Evolutionary conservation across 2,113 vertebrate genomes (phyloP).

Genomic region (Caloenas nicobarica): DNA sequence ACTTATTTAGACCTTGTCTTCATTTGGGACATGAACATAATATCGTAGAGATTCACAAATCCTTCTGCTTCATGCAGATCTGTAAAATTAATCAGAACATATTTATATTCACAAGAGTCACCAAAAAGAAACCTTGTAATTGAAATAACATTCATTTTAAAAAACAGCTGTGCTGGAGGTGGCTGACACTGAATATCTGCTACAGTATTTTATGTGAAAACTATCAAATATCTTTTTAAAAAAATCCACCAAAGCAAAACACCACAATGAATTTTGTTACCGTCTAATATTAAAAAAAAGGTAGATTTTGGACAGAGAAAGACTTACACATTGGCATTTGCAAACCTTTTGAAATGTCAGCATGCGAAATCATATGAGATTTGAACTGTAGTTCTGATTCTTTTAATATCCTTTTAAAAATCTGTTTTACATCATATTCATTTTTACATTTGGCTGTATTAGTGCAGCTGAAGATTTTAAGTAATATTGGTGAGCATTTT

Average conservation of each 20-base stretch:
- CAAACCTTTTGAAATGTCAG: constrained; percentile 15
- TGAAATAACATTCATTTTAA: background rate
- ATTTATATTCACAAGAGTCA: background rate
- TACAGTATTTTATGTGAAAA: background rate
- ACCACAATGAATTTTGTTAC: background rate
- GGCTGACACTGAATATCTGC: background rate
- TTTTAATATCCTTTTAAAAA: constrained; percentile 38
- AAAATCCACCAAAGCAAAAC: background rate
- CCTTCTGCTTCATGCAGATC: background rate
- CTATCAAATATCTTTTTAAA: background rate
- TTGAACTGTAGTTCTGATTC: constrained; percentile 17
- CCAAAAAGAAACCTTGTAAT: background rate
- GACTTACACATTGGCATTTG: background rate
- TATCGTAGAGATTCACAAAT: background rate
- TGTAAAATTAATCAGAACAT: constrained; percentile 25
- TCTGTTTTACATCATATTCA: constrained; percentile 9
- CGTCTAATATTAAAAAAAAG: background rate
- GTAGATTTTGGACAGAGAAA: background rate
- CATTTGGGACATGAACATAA: background rate
- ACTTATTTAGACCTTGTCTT: background rate
- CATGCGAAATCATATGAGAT: background rate
- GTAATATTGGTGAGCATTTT: background rate
- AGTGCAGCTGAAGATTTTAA: constrained; percentile 15
- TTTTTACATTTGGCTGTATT: constrained; percentile 7
- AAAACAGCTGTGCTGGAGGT: background rate